A percentile compares a stretch with the other conserved stretches of the same genome.
These are phyloP conservation scores for Drosophila aldrichi DNA, from an alignment of 2,888 invertebrate genomes.

Conservation along the genomic window DNA sequence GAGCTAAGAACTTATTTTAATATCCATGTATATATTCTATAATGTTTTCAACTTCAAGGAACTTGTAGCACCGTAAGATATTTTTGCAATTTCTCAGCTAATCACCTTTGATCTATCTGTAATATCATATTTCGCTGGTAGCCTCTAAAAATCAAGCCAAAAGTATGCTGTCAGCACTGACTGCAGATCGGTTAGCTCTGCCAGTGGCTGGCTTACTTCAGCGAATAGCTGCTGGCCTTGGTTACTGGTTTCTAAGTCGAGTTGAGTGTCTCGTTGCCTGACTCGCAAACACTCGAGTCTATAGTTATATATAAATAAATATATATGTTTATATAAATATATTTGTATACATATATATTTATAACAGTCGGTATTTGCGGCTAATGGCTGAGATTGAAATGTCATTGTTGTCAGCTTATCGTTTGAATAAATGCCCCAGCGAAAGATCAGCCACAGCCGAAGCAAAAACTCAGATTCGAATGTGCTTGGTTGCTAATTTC, in stretches of 20 bases:
- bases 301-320: constrained; percentile 21
- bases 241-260: constrained; percentile 69
- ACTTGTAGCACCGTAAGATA: neutral
- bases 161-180: constrained; percentile 39
- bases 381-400: constrained; percentile 72
- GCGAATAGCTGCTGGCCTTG: constrained; percentile 74
- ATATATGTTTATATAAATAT: constrained; percentile 15
- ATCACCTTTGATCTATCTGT: constrained; percentile 4
- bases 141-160: constrained; percentile 19
- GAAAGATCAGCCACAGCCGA: constrained; percentile 34
- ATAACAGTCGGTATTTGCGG: constrained; percentile 25
- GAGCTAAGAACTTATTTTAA: too few species aligned
- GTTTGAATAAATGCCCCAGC: constrained; percentile 55
- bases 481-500: constrained; percentile 28
- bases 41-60: neutral
- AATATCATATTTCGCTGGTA: neutral
- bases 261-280: constrained; percentile 54
- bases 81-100: neutral
- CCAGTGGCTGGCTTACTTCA: constrained; percentile 47
- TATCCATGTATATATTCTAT: neutral
- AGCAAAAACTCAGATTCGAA: constrained; percentile 27
- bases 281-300: constrained; percentile 34
- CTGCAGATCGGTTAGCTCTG: constrained; percentile 33
- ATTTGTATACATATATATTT: constrained; percentile 8
- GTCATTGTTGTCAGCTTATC: constrained; percentile 76